Base-by-base conservation (phyloP, 2,113 vertebrate genomes). In the Aegotheles bennettii region DNA sequence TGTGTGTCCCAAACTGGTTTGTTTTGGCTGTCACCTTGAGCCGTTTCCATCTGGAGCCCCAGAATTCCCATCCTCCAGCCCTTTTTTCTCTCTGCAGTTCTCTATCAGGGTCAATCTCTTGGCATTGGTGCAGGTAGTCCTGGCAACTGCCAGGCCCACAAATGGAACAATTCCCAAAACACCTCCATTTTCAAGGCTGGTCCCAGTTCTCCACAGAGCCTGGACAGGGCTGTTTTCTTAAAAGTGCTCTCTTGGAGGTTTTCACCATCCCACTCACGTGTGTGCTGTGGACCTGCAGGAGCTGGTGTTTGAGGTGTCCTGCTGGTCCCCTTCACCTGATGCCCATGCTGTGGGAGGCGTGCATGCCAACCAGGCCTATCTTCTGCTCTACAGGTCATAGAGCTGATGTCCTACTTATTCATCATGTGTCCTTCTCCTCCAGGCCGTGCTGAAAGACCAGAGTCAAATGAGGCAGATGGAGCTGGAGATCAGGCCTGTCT, bases 391-490 rank as follows among this genome's bases (percentile, higher is more conserved):
- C 3, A 0, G 50, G 67, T 89, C 31, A 0, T 24, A 67, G 60
- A 47, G 15, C 57, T 84, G 87, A 95, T 40, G 2, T 95, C 91
- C 75, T 84, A 25, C 70, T 92, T 60, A 70, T 85, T 97, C 91
- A 80, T 68, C 77, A 15, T 67, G 6, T 21, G 67, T 83, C 92
- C 89, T 74, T 94, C 95, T 96, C 84, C 80, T 95, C 28, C 93
- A 99, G 99, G 99, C 98, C 1, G 99, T 99, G 94, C 98, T 99
- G 94, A 99, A 99, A 97, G 99, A 98, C 42, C 97, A 99, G 69
- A 98, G 97, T 88, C 97, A 98, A 64, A 97, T 98, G 97, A 98
- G 99, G 64, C 99, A 98, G 97, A 98, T 99, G 98, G 99, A 99
- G 96, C 98, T 99, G 94, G 99, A 99, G 98, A 98, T 99, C 96